A percentile compares a stretch with the other conserved stretches of the same genome.
phyloP scores from a whole-genome alignment of 1,140 invertebrate species.

The Penaeus indicus region DNA sequence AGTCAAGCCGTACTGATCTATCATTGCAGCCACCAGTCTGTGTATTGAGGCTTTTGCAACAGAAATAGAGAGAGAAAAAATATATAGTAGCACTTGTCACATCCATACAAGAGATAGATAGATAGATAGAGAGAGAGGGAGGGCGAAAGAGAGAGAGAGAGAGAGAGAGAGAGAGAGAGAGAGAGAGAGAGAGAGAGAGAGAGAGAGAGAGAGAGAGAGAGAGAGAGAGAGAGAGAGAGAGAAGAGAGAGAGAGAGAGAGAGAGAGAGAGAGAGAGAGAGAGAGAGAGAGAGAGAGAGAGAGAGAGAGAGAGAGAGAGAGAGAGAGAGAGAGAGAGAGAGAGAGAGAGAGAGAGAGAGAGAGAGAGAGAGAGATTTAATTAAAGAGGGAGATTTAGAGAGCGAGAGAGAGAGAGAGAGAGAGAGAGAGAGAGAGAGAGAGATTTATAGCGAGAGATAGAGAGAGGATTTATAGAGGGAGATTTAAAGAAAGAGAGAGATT shows the following conservation, averaged over 20 bases:
- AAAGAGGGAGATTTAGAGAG: conserved; percentile 4
- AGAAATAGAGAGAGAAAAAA: too few relatives aligned
- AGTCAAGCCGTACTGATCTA: too few relatives aligned
- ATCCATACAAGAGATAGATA: too few relatives aligned
- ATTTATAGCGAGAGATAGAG: neutral
- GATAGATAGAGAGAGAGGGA: neutral
- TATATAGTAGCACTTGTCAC: too few relatives aligned
- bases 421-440: neutral
- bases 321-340: neutral
- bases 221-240: neutral
- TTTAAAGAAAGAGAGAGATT: neutral
- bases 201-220: neutral
- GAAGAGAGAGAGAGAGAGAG: neutral
- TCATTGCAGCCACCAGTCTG: too few relatives aligned
- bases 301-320: neutral
- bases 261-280: neutral
- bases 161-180: neutral
- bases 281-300: too few relatives aligned
- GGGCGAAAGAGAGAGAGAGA: neutral
- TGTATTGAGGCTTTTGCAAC: too few relatives aligned
- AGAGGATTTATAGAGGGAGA: neutral
- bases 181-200: conserved; percentile 11
- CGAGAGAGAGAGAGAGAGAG: neutral
- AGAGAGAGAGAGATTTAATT: conserved; percentile 10
- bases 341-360: conserved; percentile 2